Evolutionary conservation across 2,113 vertebrate genomes (phyloP).

Genomic region (Hipposideros armiger): DNA sequence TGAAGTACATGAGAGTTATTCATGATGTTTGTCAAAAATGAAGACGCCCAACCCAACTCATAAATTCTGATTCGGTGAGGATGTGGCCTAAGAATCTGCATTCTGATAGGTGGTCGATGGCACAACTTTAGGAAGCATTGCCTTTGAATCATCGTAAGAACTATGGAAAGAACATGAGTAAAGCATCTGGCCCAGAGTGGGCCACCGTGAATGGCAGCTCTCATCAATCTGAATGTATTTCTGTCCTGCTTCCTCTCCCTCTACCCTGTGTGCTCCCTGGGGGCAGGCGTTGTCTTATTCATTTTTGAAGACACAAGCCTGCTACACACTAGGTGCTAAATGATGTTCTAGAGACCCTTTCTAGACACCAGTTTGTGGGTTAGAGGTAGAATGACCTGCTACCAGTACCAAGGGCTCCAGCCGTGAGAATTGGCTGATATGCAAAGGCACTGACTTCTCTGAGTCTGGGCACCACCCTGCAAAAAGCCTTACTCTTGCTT

Average conservation of each 20-base stretch:
- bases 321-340: neutral
- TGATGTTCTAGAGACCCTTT: neutral
- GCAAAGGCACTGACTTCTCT: neutral
- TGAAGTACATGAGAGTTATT: neutral
- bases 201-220: neutral
- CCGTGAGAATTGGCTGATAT: fast-evolving
- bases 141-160: neutral
- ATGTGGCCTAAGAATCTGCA: neutral
- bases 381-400: neutral
- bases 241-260: neutral
- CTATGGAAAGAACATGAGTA: neutral
- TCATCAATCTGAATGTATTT: fast-evolving
- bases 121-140: neutral
- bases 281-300: neutral
- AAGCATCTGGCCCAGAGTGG: neutral
- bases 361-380: neutral
- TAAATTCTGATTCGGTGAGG: neutral
- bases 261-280: too few species aligned
- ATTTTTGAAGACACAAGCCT: neutral
- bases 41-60: neutral
- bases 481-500: neutral
- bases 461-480: fast-evolving
- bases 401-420: fast-evolving
- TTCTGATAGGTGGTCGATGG: neutral
- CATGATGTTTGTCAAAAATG: neutral